Conservation (phyloP, 2,797 vertebrate species). For the Oreochromis mossambicus region DNA sequence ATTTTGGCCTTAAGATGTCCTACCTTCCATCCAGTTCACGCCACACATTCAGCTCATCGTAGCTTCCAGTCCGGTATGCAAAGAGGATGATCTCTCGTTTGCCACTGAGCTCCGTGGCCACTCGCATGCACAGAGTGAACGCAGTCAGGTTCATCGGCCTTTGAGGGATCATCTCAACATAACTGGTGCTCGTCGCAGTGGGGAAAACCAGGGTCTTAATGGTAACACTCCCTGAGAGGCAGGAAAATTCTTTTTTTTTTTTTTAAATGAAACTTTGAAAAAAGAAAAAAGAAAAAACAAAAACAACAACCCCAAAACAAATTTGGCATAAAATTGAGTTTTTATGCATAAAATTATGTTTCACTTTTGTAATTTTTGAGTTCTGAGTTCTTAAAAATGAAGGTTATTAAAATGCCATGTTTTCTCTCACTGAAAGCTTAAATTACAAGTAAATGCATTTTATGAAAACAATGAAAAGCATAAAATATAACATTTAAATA, state of each 20-base stretch:
- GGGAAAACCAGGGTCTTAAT: background rate
- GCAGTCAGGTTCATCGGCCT: background rate
- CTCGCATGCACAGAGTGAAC: no score
- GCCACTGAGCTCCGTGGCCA: no score
- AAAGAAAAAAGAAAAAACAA: background rate
- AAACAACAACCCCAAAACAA: accelerated
- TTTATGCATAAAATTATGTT: accelerated
- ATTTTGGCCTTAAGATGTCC: no score
- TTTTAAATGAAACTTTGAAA: no score
- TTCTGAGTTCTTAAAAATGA: background rate
- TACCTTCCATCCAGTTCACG: no score
- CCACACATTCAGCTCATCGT: accelerated
- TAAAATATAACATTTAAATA: background rate
- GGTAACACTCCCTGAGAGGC: background rate
- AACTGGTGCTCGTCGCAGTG: accelerated
- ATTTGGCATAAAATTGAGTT: background rate
- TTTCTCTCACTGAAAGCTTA: background rate
- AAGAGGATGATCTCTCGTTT: accelerated
- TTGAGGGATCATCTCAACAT: background rate
- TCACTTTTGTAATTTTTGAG: accelerated
- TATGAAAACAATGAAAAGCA: background rate
- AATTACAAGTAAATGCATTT: background rate
- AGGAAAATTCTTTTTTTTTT: background rate
- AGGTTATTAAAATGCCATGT: background rate
- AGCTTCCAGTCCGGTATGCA: accelerated